Conservation (phyloP, 1,140 invertebrate species). For the Drosophila bifasciata region DNA sequence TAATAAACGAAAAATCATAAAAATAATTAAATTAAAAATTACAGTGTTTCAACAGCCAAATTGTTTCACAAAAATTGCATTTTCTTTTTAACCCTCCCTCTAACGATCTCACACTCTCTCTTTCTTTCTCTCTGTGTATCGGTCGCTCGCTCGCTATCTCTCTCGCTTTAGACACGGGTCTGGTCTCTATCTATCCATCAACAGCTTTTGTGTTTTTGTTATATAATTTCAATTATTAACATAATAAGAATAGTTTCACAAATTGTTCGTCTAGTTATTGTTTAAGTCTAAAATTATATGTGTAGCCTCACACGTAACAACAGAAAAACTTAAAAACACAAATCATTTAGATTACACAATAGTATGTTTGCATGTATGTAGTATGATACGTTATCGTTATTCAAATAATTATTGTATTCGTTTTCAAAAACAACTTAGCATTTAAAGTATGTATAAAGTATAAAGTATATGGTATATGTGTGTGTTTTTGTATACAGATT, state of each 20-base stretch:
- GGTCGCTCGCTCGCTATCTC: background rate
- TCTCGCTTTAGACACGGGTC: conserved; percentile 1
- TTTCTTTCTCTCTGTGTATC: background rate
- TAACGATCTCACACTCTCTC: background rate
- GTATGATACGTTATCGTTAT: conserved; percentile 26
- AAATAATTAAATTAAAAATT: conserved; percentile 55
- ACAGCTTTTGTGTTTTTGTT: conserved; percentile 54
- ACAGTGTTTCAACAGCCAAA: conserved; percentile 77
- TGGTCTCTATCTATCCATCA: conserved; percentile 19
- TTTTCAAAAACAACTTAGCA: conserved; percentile 28
- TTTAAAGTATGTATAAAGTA: conserved; percentile 25
- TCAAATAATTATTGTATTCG: conserved; percentile 16
- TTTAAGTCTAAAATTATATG: conserved; percentile 21
- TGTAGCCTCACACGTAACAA: conserved; percentile 62
- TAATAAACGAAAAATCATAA: conserved; percentile 61
- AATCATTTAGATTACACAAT: conserved; percentile 25
- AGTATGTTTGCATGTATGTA: conserved; percentile 31
- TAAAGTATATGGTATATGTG: conserved; percentile 15
- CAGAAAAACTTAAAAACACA: conserved; percentile 49
- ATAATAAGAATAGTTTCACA: conserved; percentile 47
- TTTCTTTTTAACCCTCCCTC: conserved; percentile 50
- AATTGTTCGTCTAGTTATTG: conserved; percentile 19
- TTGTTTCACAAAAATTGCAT: conserved; percentile 81
- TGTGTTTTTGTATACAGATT: conserved; percentile 12
- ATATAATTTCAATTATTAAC: conserved; percentile 45